Percentiles rank a stretch among this genome's conserved stretches.
phyloP scores from a whole-genome alignment of 2,113 vertebrate species.

The Dromiciops gliroides region DNA sequence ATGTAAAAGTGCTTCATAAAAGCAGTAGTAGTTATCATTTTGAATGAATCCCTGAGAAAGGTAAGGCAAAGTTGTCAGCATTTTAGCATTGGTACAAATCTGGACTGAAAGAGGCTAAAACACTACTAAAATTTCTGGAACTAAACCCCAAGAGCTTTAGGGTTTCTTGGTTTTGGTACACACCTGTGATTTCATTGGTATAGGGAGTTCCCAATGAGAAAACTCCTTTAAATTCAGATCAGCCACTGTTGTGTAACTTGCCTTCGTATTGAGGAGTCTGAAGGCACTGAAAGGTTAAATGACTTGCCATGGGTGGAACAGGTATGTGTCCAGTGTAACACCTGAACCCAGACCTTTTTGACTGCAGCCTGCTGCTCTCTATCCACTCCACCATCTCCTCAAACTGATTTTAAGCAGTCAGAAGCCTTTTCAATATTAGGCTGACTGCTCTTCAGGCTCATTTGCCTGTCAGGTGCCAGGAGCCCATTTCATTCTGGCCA shows the following conservation, averaged over 20 bases:
- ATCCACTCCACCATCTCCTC: background rate
- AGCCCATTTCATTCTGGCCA: constrained; percentile 39
- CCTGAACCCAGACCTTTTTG: background rate
- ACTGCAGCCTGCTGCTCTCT: background rate
- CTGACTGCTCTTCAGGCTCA: background rate
- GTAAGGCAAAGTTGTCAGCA: background rate
- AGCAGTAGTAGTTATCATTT: background rate
- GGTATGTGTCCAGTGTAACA: background rate
- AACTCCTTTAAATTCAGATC: background rate
- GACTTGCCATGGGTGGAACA: background rate
- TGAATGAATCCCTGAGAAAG: constrained; percentile 53
- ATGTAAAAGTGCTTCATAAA: background rate
- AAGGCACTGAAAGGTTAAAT: background rate
- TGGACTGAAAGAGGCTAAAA: constrained; percentile 24
- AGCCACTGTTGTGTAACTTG: background rate
- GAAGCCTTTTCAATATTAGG: background rate
- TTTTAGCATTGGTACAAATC: background rate
- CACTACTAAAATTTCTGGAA: background rate
- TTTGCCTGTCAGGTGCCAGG: constrained; percentile 26
- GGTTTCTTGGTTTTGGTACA: background rate
- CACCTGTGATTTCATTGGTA: background rate
- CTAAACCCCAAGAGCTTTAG: background rate
- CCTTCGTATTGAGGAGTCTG: background rate
- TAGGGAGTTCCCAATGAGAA: background rate
- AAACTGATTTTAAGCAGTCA: background rate